Evolutionary conservation across 2,113 vertebrate species (phyloP), one percentile per base, ranked within the genome.

Genomic region (Mesembrinibis cayennensis): DNA sequence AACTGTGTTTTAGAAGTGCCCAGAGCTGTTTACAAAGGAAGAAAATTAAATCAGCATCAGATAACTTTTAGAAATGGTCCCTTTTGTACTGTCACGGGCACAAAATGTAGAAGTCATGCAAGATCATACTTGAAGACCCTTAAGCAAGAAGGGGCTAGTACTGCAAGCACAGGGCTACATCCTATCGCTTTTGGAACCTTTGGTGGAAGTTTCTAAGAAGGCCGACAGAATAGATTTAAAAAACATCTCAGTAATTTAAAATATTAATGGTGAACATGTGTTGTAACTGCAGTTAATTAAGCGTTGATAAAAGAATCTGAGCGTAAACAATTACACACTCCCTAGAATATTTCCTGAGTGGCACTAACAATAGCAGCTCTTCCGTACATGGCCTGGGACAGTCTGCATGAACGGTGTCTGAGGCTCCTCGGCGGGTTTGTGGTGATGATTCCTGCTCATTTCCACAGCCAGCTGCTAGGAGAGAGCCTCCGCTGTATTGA

Each of bases 241-340:
- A 95, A 93, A 55, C 47, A 76, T 91, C 73, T 90, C 90, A 95
- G 87, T 80, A 77, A 97, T 89, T 94, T 95, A 87, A 95, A 91
- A 66, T 87, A 95, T 93, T 96, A 94, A 95, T 97, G 72, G 77
- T 85, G 89, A 92, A 67, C 91, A 96, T 91, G 91, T 97, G 94
- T 82, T 87, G 87, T 93, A 89, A 93, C 95, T 97, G 96, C 87
- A 96, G 73, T 93, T 97, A 89, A 97, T 97, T 97, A 95, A 82
- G 76, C 3, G 0, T n/a, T 91, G 93, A 96, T 97, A 97, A 95
- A 96, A 87, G 94, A 93, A 87, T 96, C 89, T 36, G 73, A 94
- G 93, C 3, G 32, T 87, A 96, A 96, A 95, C 94, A 95, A 89
- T 96, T 47, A 94, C 93, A 96, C 88, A 94, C 62, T 95, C 29